Evolutionary conservation across 1,140 invertebrate species (phyloP).

Genomic region (Drosophila pruinosa): DNA sequence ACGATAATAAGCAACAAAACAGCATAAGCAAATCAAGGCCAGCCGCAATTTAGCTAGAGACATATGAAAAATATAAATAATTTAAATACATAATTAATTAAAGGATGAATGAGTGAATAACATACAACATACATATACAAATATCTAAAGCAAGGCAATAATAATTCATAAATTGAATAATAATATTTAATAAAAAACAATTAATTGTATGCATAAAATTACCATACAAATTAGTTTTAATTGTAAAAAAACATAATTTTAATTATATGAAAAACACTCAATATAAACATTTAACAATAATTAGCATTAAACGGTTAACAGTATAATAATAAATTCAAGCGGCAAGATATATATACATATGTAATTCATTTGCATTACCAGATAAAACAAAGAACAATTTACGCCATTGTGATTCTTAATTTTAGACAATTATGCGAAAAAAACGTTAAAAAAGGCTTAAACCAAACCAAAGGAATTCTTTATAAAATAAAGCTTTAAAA

Average conservation of each 20-base stretch:
- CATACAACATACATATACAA: conserved; percentile 26
- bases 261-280: conserved; percentile 21
- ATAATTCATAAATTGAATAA: conserved; percentile 29
- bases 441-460: conserved; percentile 25
- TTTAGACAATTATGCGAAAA: conserved; percentile 66
- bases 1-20: conserved; percentile 36
- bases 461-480: conserved; percentile 14
- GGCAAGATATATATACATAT: no score
- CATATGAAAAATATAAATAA: conserved; percentile 21
- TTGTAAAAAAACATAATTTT: conserved; percentile 2
- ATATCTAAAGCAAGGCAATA: conserved; percentile 44
- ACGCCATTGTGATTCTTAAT: conserved; percentile 82
- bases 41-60: conserved; percentile 43
- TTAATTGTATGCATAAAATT: conserved; percentile 17
- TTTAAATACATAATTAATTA: background rate
- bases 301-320: conserved; percentile 65
- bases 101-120: conserved; percentile 6
- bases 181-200: conserved; percentile 17
- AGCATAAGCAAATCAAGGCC: conserved; percentile 18
- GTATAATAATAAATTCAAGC: background rate
- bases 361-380: background rate
- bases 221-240: conserved; percentile 25
- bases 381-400: conserved; percentile 45
- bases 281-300: conserved; percentile 71
- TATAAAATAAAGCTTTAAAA: conserved; percentile 33